Evolutionary conservation across 1,140 invertebrate genomes (phyloP), one percentile per base, ranked within the genome.

Genomic region (Spodoptera litura): DNA sequence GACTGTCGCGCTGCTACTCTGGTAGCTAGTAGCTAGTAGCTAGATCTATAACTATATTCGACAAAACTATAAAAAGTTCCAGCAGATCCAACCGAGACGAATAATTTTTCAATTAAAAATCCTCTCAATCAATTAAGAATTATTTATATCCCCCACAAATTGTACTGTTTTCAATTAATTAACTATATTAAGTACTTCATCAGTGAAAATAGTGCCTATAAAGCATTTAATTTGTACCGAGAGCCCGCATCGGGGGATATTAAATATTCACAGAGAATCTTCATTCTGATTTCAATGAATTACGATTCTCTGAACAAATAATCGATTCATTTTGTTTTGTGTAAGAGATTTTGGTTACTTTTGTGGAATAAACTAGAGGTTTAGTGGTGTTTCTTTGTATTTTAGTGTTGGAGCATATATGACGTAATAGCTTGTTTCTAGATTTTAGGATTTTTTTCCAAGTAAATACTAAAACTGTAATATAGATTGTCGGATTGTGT

Each of bases 171-270:
- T 20, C 49, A 53, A 49, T 70, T 66, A 70, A 70, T 70, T 70
- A 53, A 51, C 44, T 52, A 68, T 68, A 68, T 52, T 68, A 68
- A 68, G 64, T 52, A 31, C 44, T 70, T 70, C 53, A 70, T 70
- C 66, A 53, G 66, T 27, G 25, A 52, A 52, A 70, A 52, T 70
- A 70, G 66, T 70, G 44, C 25, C 44, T 53, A 70, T 52, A 70
- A 70, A 70, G 66, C 66, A 31, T 70, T 70, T 49, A 52, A 53
- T 70, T 31, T 11, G 20, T 8, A 38, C 13, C 10, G 64, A 52
- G 44, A 11, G 66, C 44, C 66, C 49, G 66, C 66, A 70, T 51
- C 66, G 62, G 4, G 61, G 13, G 0, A 25, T 53, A 53, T 70
- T 52, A 70, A 70, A 70, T 70, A 70, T 70, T 70, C 66, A 70